phyloP scores from a whole-genome alignment of 2,888 invertebrate species.

The Parnassius orleans region DNA sequence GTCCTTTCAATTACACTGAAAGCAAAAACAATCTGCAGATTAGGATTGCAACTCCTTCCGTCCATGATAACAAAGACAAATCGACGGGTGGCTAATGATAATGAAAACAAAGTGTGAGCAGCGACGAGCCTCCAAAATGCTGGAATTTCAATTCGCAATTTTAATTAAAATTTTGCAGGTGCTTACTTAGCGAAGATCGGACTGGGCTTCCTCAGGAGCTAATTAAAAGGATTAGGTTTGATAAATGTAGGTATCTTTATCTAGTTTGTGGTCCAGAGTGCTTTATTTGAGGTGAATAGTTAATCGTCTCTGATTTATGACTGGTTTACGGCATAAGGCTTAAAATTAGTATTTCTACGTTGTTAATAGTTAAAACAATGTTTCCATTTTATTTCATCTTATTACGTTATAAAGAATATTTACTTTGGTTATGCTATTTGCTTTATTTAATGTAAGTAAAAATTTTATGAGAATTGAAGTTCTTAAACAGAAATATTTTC shows the following conservation, averaged over 20 bases:
- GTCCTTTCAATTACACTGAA: conserved; percentile 6
- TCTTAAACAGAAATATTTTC: too few relatives aligned
- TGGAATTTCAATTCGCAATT: conserved; percentile 22
- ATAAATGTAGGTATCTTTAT: conserved; percentile 18
- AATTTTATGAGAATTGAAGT: too few relatives aligned
- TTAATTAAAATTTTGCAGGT: conserved; percentile 27
- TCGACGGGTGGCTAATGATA: conserved; percentile 17
- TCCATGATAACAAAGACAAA: conserved; percentile 22
- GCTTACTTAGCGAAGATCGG: conserved; percentile 8
- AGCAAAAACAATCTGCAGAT: conserved; percentile 16
- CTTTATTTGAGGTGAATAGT: conserved; percentile 2
- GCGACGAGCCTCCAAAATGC: conserved; percentile 14
- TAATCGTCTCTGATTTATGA: conserved; percentile 14
- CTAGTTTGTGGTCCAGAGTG: conserved; percentile 6
- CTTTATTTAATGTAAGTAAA: too few relatives aligned
- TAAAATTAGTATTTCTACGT: too few relatives aligned
- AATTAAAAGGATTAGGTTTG: conserved; percentile 25
- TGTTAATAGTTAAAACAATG: too few relatives aligned
- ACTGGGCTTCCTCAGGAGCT: conserved; percentile 8
- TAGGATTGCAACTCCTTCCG: neutral
- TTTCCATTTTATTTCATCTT: too few relatives aligned
- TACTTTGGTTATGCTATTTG: too few relatives aligned
- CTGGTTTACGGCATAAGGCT: too few relatives aligned
- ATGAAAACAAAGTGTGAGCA: conserved; percentile 17
- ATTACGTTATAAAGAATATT: too few relatives aligned